Evolutionary conservation across 2,888 invertebrate species (phyloP), one percentile per base, ranked within the genome.

Genomic region (Stratiomys singularior): DNA sequence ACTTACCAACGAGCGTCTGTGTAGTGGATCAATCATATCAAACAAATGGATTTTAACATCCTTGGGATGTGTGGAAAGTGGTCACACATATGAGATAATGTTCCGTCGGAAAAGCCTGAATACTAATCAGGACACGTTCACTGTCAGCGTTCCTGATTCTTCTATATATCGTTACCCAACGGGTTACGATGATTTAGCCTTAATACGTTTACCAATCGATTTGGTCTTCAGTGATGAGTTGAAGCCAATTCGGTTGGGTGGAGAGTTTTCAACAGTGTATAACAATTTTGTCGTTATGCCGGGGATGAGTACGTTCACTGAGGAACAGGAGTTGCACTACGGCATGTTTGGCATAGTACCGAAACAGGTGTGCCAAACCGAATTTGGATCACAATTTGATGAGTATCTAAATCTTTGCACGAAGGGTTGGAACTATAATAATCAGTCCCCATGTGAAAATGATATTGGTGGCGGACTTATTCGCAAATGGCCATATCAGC

Each of bases 381-480:
- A 1, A 11, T 77, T 67, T 30, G 67, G 64, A 7, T 7, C 0
- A 1, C 21, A 69, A 2, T 81, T 77, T 15, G 80, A 81, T 9
- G 79, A 80, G 13, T 81, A 66, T 37, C 25, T 78, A 0, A 77
- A 81, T 18, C 5, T 79, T 0, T 81, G 81, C 15, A 71, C 79
- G 1, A 28, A 37, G 13, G 64, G 78, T 0, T 81, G 78, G 77
- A 60, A 60, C 13, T 71, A 74, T 23, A 76, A 23, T 18, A 7
- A 9, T 1, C 78, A 76, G 25, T n/a, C 23, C 1, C 78, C 79
- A 0, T 79, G 79, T 64, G 9, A 2, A 3, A 21, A n/a, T 0
- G 78, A 81, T 11, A 37, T 25, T 46, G 81, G 80, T 7, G 71
- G 64, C 13, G 80, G 79, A 1, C 46, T 81, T 30, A 15, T 81